Conservation (phyloP, 2,888 invertebrate species). For the Stegana nigrithorax region DNA sequence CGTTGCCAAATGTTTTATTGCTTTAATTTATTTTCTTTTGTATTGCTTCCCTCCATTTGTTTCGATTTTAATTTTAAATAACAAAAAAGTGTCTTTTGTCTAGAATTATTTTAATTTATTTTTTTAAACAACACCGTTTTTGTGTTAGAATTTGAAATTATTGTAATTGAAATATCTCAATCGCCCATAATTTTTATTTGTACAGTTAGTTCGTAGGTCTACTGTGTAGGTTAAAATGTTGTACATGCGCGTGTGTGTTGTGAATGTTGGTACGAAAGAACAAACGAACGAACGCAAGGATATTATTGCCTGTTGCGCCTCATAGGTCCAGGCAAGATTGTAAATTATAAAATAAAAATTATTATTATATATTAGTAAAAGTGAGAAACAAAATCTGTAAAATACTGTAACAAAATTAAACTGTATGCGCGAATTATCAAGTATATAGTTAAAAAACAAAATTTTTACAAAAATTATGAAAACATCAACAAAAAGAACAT, state of each 20-base stretch:
- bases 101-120: background rate
- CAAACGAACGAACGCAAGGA: background rate
- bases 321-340: conserved; percentile 9
- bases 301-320: conserved; percentile 16
- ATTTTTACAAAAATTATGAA: too few species aligned
- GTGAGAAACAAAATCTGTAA: conserved; percentile 37
- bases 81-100: background rate
- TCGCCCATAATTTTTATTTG: conserved; percentile 29
- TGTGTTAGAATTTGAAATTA: background rate
- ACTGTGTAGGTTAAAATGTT: background rate
- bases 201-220: conserved; percentile 48
- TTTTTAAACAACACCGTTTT: too few species aligned
- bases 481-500: conserved; percentile 27
- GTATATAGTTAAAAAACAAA: conserved; percentile 29
- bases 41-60: background rate
- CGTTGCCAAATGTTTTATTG: too few species aligned
- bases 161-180: conserved; percentile 10
- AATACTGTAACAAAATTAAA: conserved; percentile 53
- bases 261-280: background rate
- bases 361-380: conserved; percentile 2
- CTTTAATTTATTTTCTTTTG: background rate
- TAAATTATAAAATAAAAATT: conserved; percentile 4
- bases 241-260: background rate
- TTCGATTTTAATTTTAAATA: background rate
- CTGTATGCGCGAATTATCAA: conserved; percentile 38